phyloP scores from a whole-genome alignment of 1,140 invertebrate species.

The Paralvinella palmiformis region DNA sequence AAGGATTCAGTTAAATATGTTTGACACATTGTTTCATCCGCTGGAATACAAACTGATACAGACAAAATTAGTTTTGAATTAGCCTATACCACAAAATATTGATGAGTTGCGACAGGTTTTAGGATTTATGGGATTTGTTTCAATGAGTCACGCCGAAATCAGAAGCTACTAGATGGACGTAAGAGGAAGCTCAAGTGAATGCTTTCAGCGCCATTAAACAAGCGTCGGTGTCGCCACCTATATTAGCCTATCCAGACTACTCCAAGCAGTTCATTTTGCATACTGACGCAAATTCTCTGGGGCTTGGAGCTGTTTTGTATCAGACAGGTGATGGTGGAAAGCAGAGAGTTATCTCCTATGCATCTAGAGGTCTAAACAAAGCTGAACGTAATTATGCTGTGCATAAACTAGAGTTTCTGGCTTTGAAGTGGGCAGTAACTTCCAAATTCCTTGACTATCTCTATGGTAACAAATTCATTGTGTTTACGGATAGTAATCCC shows the following conservation, averaged over 20 bases:
- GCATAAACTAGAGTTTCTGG: constrained; percentile 17
- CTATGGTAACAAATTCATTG: constrained; percentile 11
- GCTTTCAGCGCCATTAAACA: not conserved
- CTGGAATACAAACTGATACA: constrained; percentile 19
- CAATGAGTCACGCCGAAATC: too few species aligned
- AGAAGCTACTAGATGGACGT: not conserved
- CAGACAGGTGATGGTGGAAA: not conserved
- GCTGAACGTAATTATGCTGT: not conserved
- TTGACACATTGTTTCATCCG: constrained; percentile 29
- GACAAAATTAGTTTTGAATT: not conserved
- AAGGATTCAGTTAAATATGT: too few species aligned
- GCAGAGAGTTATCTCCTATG: not conserved
- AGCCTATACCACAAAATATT: not conserved
- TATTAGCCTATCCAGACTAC: not conserved
- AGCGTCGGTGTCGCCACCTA: not conserved
- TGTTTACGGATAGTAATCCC: constrained; percentile 24
- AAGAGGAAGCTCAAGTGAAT: not conserved
- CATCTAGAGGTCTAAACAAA: not conserved
- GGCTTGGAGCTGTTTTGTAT: not conserved
- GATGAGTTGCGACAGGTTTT: constrained; percentile 6
- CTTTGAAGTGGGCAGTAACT: constrained; percentile 19
- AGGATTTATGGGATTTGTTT: too few species aligned
- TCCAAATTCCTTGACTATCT: constrained; percentile 22
- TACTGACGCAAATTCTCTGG: not conserved
- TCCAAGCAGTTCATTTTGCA: not conserved